Base-by-base conservation (phyloP, 2,888 invertebrate species). In the Drosophila atripex region DNA sequence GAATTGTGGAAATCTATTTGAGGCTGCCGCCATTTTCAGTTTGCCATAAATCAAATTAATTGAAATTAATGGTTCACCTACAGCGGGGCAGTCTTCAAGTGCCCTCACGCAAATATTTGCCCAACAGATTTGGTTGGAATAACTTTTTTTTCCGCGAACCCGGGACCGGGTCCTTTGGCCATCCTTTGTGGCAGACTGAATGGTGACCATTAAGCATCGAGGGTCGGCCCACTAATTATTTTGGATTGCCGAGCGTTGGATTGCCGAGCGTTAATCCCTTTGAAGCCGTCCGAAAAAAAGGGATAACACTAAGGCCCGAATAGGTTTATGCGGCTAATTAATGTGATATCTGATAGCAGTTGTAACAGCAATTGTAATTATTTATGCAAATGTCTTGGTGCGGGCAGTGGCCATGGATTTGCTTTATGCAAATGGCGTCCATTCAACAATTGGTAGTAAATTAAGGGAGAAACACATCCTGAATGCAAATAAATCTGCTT, bases 1-100 rank as follows among this genome's bases (percentile, higher is more conserved):
- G 70, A 65, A 61, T 61, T 61, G 64, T 61, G 64, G 59, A 71
- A 76, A 79, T 80, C 72, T 75, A 74, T 71, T 73, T 61, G 54
- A 64, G 54, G 71, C 71, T 56, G 68, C 58, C 49, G 51, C 49
- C 71, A 43, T 75, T 72, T 77, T 59, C 70, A 66, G 52, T 71
- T 75, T 57, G 16, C 71, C 77, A 84, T 86, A 79, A 88, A 88
- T 89, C 86, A 88, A 86, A 78, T 78, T 89, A 88, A 88, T 86
- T 86, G 82, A 86, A 88, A 88, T 88, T 84, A 84, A 89, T 89
- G 78, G 75, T 80, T 56, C 69, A 70, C 82, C 71, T 56, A 70
- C 43, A 41, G 18, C 39, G 55, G 50, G 63, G 14, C 35, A 35
- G 35, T 14, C 35, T 35, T 70, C 68, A 70, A 75, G 75, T 80